phyloP scores from a whole-genome alignment of 2,888 invertebrate species.

The Euclidia mi region DNA sequence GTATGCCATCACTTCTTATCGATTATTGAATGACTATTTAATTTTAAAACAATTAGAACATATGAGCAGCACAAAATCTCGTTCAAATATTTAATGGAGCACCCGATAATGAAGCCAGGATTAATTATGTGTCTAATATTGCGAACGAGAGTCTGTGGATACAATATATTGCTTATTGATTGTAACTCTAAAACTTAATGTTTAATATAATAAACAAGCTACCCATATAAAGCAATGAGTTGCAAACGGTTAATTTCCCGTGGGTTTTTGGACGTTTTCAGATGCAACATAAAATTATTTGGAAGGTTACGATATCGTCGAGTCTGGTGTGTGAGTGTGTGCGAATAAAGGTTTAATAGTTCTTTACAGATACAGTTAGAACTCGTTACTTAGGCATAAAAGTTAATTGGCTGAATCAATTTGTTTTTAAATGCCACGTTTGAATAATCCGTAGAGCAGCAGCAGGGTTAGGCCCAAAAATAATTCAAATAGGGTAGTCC shows the following conservation, averaged over 20 bases:
- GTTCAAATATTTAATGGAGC: not conserved
- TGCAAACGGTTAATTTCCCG: slow-evolving; percentile 37
- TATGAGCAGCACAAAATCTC: not conserved
- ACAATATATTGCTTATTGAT: slow-evolving; percentile 2
- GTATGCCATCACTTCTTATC: slow-evolving; percentile 13
- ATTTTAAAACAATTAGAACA: not conserved
- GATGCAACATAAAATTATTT: slow-evolving; percentile 34
- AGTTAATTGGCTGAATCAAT: slow-evolving; percentile 56
- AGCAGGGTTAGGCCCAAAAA: slow-evolving; percentile 65
- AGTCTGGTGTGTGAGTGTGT: slow-evolving; percentile 4
- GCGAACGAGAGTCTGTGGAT: not conserved
- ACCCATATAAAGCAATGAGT: slow-evolving; percentile 26
- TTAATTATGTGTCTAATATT: not conserved
- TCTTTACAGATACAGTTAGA: slow-evolving; percentile 24
- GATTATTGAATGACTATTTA: slow-evolving; percentile 6
- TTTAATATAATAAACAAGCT: slow-evolving; percentile 30
- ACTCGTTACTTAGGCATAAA: slow-evolving; percentile 27
- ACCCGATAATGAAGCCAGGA: not conserved
- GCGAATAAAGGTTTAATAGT: slow-evolving; percentile 20
- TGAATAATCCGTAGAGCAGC: slow-evolving; percentile 55
- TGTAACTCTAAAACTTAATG: slow-evolving; percentile 3
- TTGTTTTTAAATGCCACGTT: slow-evolving; percentile 56
- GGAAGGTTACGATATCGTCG: slow-evolving; percentile 13
- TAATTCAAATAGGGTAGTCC: slow-evolving; percentile 75
- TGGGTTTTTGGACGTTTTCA: slow-evolving; percentile 28